These are phyloP conservation scores for Petrocephalus microphthalmus DNA, from an alignment of 2,113 vertebrate species.

Conservation along the genomic window DNA sequence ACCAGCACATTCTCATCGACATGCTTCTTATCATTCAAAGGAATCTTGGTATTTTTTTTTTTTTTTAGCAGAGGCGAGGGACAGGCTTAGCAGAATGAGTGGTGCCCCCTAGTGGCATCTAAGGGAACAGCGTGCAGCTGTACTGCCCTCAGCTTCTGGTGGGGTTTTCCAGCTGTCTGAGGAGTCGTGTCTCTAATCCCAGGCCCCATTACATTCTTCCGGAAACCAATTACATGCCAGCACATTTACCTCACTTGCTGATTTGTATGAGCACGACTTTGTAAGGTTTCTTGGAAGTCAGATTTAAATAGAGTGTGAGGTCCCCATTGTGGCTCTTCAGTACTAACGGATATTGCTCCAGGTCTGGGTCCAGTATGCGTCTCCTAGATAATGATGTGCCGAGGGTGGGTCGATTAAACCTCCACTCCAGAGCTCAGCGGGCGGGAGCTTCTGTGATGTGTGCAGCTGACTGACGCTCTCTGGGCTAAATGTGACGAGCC, in stretches of 20 bases:
- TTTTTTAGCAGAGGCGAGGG: background rate
- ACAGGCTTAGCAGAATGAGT: background rate
- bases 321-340: background rate
- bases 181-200: background rate
- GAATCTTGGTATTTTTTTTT: background rate
- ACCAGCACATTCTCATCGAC: background rate
- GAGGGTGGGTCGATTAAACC: background rate
- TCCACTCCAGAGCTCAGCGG: background rate
- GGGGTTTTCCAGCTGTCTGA: no score
- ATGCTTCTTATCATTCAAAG: background rate
- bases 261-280: background rate
- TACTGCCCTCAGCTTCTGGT: background rate
- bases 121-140: background rate
- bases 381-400: background rate
- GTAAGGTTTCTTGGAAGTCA: conserved; percentile 1
- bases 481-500: background rate
- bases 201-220: background rate
- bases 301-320: background rate
- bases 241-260: background rate
- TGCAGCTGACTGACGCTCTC: background rate
- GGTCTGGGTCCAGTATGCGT: background rate
- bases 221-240: background rate
- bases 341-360: background rate
- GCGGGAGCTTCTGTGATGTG: background rate
- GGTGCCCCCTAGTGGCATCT: background rate